A percentile compares a stretch with the other conserved stretches of the same genome.
These are phyloP conservation scores for Muraenolepis orangiensis DNA, from an alignment of 2,797 vertebrate species.

Conservation along the genomic window DNA sequence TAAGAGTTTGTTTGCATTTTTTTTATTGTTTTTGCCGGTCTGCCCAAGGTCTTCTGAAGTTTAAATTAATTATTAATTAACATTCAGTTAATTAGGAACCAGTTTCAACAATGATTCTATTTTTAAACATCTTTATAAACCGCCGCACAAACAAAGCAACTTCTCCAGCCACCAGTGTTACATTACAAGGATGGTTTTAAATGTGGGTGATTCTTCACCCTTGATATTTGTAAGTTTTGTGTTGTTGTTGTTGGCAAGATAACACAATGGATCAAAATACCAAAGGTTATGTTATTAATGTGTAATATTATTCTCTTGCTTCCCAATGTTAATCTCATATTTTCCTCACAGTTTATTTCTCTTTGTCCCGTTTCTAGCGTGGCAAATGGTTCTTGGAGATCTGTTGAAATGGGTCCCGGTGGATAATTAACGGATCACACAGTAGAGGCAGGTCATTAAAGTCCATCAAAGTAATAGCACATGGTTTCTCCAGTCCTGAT, in stretches of 20 bases:
- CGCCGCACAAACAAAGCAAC: neutral
- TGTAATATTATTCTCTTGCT: neutral
- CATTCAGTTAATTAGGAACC: neutral
- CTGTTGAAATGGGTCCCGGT: neutral
- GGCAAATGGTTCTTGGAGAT: neutral
- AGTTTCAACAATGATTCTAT: neutral
- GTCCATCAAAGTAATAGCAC: neutral
- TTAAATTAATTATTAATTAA: neutral
- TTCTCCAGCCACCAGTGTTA: neutral
- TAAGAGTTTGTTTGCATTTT: too few species aligned
- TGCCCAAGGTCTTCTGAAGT: neutral
- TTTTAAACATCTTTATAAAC: neutral
- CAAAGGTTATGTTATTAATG: neutral
- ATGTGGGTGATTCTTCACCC: neutral
- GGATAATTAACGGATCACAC: neutral
- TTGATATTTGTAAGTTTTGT: neutral
- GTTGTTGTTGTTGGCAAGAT: neutral
- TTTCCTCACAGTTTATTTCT: neutral
- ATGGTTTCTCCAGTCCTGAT: neutral
- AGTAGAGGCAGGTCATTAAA: neutral
- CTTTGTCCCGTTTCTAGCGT: neutral
- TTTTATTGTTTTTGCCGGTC: neutral
- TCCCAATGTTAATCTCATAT: neutral
- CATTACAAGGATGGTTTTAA: neutral
- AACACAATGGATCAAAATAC: neutral